Percentiles rank a stretch among this genome's conserved stretches.
These are phyloP conservation scores for Drosophila birchii DNA, from an alignment of 2,888 invertebrate genomes.

Conservation along the genomic window DNA sequence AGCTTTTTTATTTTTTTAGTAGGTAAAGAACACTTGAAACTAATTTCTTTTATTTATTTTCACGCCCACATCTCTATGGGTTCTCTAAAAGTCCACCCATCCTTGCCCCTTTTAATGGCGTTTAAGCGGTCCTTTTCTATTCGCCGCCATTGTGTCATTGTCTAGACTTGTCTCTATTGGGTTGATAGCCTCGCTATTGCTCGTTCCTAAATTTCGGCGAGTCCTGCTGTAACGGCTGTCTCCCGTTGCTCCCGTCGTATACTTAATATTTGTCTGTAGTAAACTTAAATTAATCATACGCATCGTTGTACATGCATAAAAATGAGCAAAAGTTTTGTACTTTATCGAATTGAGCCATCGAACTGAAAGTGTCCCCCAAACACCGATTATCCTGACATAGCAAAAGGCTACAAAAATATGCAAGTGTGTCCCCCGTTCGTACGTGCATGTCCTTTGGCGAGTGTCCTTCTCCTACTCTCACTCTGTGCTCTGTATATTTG, in stretches of 20 bases:
- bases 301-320: conserved; percentile 64
- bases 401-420: conserved; percentile 46
- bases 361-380: not conserved
- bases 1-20: not conserved
- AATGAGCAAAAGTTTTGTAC: conserved; percentile 25
- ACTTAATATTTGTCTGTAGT: conserved; percentile 66
- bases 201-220: not conserved
- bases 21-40: not conserved
- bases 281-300: conserved; percentile 77
- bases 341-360: conserved; percentile 31
- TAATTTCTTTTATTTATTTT: not conserved
- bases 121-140: conserved; percentile 46
- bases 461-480: conserved; percentile 8
- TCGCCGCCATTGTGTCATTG: conserved; percentile 72
- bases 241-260: conserved; percentile 39
- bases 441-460: conserved; percentile 32
- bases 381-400: not conserved
- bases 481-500: conserved; percentile 58
- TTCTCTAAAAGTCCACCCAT: conserved; percentile 7
- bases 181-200: conserved; percentile 31
- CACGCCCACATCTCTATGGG: conserved; percentile 31
- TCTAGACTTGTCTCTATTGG: conserved; percentile 66
- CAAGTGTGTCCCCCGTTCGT: conserved; percentile 58
- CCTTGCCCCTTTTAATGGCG: conserved; percentile 24
- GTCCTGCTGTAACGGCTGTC: not conserved